Evolutionary conservation across 2,113 vertebrate species (phyloP), one percentile per base, ranked within the genome.

Genomic region (Syrrhaptes paradoxus): DNA sequence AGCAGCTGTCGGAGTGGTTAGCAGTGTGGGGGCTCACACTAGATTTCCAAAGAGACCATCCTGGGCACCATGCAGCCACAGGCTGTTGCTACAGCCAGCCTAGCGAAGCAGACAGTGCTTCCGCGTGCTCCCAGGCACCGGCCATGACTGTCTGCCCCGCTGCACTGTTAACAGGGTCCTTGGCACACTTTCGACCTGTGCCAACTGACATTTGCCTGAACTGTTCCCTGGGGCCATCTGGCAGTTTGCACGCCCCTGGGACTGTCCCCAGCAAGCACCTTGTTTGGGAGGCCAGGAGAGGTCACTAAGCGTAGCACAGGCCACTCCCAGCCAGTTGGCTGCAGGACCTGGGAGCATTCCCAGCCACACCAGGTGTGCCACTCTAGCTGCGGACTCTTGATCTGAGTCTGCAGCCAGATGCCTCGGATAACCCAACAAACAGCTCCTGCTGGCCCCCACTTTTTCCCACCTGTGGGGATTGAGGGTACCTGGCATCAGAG

Each of bases 261-360:
- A 51, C 46, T 2, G 2, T 77, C 54, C 59, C 31, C 41, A 13
- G 52, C 8, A 32, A 29, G 43, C 11, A 5, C 31, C 31, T 62
- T 8, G 0, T 34, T 2, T 43, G 68, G 65, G 22, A 87, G 17
- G 10, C 59, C 49, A 9, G 43, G 21, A 73, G 48, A 67, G n/a
- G 55, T 74, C 55, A 45, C 26, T 4, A 36, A 36, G 58, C 1
- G 0, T 32, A 36, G 18, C 4, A 0, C 0, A 1, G 46, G 34
- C 25, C 48, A 10, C 80, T 45, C 19, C 0, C 0, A 57, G 34
- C 21, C 72, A 29, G 21, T 9, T 49, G 73, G 49, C 77, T 76
- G 58, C 59, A 21, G 73, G 26, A 89, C 20, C 38, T 41, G 24
- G 10, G 49, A 79, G 32, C 26, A 0, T 46, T 95, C 43, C 41